Base-by-base conservation (phyloP, 53 echinoderm and acorn worm genomes). In the Holothuria scabra region DNA sequence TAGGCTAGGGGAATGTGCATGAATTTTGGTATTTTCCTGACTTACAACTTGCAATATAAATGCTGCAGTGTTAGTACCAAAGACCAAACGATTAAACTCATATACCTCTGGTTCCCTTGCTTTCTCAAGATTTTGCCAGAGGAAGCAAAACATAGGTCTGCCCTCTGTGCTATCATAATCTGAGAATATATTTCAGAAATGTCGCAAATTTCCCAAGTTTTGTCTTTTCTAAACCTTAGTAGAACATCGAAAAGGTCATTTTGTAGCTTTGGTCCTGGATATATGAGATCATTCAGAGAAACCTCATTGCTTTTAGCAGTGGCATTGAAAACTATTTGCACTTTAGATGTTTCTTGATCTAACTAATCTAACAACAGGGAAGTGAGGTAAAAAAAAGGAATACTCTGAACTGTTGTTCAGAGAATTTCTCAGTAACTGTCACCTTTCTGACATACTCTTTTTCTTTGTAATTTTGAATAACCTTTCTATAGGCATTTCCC, bases 111-210 rank as follows among this genome's bases (percentile, higher is more conserved):
- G 14, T 68, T 71, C 83, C 12, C 34, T 74, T 21, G 25, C 46
- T 33, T 67, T 13, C 25, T 76, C 87, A 26, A 2, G 19, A 55
- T 65, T 56, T 65, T 83, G 79, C 87, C 82, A 82, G 28, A 82
- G 32, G 46, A 87, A 87, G 49, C 87, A 16, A 31, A 82, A 41
- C 9, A 71, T 41, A 69, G 65, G 66, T 61, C 74, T 64, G 59
- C 82, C 81, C 67, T 44, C 60, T 1, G 31, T 1, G 81, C 76
- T 28, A 87, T 60, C 9, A 66, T 28, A 28, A 88, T 80, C 59
- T 88, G 88, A 26, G 67, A 66, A 61, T 81, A 88, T 83, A 87
- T 78, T 41, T 78, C 87, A 56, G 79, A 49, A 30, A 87, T 82
- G 32, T 87, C 70, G 12, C 28, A 78, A 76, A 87, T 82, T 31